phyloP scores from a whole-genome alignment of 2,797 vertebrate genomes.

The Fundulus diaphanus region DNA sequence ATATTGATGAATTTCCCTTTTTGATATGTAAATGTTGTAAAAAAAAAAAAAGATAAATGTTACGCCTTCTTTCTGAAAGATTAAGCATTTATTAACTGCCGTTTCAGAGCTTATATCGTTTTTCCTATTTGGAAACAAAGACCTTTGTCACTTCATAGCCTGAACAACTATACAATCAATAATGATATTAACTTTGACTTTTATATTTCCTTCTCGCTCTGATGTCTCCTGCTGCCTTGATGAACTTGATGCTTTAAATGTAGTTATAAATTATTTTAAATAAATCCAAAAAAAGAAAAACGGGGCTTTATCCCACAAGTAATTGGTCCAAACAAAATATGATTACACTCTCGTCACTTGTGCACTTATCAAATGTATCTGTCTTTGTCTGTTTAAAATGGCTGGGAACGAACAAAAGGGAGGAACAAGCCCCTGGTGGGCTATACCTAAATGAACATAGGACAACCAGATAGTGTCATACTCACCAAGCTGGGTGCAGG shows the following conservation, averaged over 20 bases:
- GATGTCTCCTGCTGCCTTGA: not conserved
- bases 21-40: not conserved
- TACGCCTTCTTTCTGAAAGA: not conserved
- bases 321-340: not conserved
- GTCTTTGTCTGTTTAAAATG: not conserved
- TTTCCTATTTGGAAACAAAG: not conserved
- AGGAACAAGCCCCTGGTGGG: not conserved
- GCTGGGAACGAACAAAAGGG: not conserved
- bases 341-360: not conserved
- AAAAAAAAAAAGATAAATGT: conserved; percentile 1
- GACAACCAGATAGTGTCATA: not conserved
- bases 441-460: not conserved
- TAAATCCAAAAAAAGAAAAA: not conserved
- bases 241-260: not conserved
- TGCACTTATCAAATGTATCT: not conserved
- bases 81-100: not conserved
- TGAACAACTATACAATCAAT: not conserved
- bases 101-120: not conserved
- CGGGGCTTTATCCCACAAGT: not conserved
- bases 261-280: not conserved
- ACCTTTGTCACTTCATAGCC: not conserved
- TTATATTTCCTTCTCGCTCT: not conserved
- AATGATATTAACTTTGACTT: not conserved
- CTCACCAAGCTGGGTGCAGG: no score
- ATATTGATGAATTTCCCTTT: not conserved